Base-by-base conservation (phyloP, 2,113 vertebrate genomes). In the Pycnonotus jocosus region DNA sequence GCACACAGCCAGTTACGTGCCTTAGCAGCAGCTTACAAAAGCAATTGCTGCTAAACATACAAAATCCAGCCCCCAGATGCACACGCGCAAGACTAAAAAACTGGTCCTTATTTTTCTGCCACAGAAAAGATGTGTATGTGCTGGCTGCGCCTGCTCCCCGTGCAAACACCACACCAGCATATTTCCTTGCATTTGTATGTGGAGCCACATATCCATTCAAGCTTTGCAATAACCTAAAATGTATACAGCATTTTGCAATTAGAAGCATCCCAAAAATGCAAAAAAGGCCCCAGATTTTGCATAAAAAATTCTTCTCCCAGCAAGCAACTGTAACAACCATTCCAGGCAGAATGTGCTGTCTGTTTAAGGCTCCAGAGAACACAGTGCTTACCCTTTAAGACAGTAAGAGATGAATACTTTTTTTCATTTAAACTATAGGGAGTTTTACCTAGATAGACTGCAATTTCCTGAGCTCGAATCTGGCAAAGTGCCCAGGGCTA, bases 361-460 rank as follows among this genome's bases (percentile, higher is more conserved):
- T 95, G 90, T 86, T 85, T 84, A 74, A 81, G 62, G 74, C 85
- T 91, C 69, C 82, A 71, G 58, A 94, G 82, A 88, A 92, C 61
- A 45, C 42, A 65, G 79, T 3, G 5, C 92, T 82, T 92, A 94
- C 86, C 62, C 82, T 94, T 90, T 76, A 96, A 95, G 92, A 94
- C 93, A 97, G 92, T 93, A 86, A 96, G 90, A 70, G 90, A 96
- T 94, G 81, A 96, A 93, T 90, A 92, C 79, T 90, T 96, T 93
- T 96, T 94, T 96, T 92, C 88, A 95, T 86, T 93, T 93, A 83
- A 95, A 95, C 90, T 96, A 96, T 83, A 94, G 94, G 93, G 90
- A 95, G 88, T 95, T 95, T 93, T 97, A 97, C 91, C 93, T 96
- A 96, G 92, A 97, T 91, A 93, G 95, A 96, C 87, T 93, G 95